Evolutionary conservation across 2,888 invertebrate species (phyloP), one percentile per base, ranked within the genome.

Genomic region (Electrophaes corylata): DNA sequence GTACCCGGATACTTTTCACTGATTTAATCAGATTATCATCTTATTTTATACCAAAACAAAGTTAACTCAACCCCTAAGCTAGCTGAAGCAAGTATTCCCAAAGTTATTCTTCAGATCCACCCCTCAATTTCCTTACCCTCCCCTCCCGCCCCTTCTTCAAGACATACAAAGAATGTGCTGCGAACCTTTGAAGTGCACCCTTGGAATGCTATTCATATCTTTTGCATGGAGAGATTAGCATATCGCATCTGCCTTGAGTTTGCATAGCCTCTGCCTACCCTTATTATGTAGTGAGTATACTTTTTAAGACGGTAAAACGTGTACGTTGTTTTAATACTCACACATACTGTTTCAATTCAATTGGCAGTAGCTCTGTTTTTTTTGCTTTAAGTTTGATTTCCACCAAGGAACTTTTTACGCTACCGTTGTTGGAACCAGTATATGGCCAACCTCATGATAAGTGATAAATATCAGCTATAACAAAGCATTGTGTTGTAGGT

Each of bases 221-320:
- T 69, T 66, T 62, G 60, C 58, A 51, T 49, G 31, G 44, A 52
- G 44, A 52, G 54, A 69, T 76, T 75, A 71, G 69, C 74, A 73
- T 70, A 69, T 65, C 66, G 69, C 69, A 70, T 74, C 69, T 70
- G 66, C 62, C 57, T 65, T 29, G 51, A 48, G 70, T 71, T 72
- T 71, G 66, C 71, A 71, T 72, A 51, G n/a, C 63, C 60, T 62
- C 63, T 59, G 18, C 47, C 18, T 37, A 12, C 20, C 48, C 33
- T 59, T 59, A 57, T 60, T 35, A 35, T 51, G 44, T 54, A 51
- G 29, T 19, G 35, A 35, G 8, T 33, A 55, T 41, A 45, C 39
- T 55, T 57, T 60, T 49, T 39, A 14, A 14, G 14, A 3, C 26
- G 14, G 6, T 50, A 10, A 51, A 50, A 4, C 6, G 8, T 2